Evolutionary conservation across 2,888 invertebrate genomes (phyloP).

Genomic region (Trachelus iudaicus): DNA sequence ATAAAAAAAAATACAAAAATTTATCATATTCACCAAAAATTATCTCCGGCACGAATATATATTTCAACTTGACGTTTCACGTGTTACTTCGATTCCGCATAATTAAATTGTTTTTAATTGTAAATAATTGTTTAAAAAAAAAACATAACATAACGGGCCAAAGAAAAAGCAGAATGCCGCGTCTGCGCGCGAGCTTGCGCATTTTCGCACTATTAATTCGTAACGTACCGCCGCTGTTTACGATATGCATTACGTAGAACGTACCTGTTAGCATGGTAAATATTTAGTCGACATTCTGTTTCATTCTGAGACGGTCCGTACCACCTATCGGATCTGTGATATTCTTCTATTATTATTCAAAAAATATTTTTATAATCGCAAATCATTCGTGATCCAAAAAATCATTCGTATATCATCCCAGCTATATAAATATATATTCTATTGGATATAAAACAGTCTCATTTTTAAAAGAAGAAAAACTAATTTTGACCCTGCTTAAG

Average conservation of each 20-base stretch:
- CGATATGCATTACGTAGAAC: neutral
- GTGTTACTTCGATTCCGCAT: neutral
- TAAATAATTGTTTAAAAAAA: too few species aligned
- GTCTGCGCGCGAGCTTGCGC: neutral
- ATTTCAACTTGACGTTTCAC: neutral
- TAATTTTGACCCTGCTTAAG: neutral
- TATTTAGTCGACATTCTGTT: constrained; percentile 2
- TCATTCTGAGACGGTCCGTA: neutral
- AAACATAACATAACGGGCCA: neutral
- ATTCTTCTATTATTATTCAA: neutral
- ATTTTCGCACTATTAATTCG: neutral
- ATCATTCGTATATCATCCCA: neutral
- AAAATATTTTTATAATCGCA: neutral
- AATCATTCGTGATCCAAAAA: neutral
- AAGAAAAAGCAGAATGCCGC: neutral
- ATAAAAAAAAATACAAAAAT: neutral
- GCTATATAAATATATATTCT: neutral
- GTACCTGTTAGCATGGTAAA: neutral
- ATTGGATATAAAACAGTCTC: neutral
- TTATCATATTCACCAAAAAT: neutral
- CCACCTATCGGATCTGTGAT: neutral
- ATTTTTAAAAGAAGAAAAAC: too few species aligned
- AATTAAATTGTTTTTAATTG: neutral
- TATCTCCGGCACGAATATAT: neutral
- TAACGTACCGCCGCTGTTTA: neutral